Evolutionary conservation across 2,113 vertebrate genomes (phyloP), one percentile per base, ranked within the genome.

Genomic region (Nansenia antarctica): DNA sequence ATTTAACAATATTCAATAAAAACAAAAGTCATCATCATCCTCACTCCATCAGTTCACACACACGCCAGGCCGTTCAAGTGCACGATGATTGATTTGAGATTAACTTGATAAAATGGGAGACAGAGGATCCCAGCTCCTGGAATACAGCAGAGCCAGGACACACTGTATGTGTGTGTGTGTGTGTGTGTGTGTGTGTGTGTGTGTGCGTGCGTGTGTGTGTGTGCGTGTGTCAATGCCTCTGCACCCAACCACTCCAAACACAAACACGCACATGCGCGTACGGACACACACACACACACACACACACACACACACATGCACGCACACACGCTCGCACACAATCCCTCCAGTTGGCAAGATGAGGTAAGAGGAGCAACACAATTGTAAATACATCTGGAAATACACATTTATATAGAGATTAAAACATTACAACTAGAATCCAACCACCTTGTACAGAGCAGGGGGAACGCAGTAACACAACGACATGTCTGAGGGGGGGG

Each of bases 41-140:
- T 76, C 89, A 87, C 84, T 84, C 85, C 82, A 83, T 88, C 88
- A 86, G 82, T 89, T 79, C 81, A 89, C 85, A 89, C 87, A 74
- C 88, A 91, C 86, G 86, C 90, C 73, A 77, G 79, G 84, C 81
- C 85, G 82, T 89, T 91, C 89, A 91, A 90, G 91, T 91, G 91
- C 87, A 87, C 80, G 32, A 82, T 84, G 82, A 86, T 82, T 85
- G 84, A 86, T 83, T 85, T 67, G 69, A 85, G 80, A 84, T 85
- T 71, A 37, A 73, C 53, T 55, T 22, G 24, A 26, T 64, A 79
- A 31, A 42, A 70, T 61, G 65, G 62, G 73, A 77, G 69, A 80
- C 72, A 49, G 74, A 81, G 76, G 74, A 70, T 78, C 82, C 82
- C 57, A 72, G 79, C 68, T 76, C 68, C 75, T 53, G 29, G 20